These are phyloP conservation scores for Polydrusus cervinus DNA, from an alignment of 2,888 invertebrate genomes.

Conservation along the genomic window DNA sequence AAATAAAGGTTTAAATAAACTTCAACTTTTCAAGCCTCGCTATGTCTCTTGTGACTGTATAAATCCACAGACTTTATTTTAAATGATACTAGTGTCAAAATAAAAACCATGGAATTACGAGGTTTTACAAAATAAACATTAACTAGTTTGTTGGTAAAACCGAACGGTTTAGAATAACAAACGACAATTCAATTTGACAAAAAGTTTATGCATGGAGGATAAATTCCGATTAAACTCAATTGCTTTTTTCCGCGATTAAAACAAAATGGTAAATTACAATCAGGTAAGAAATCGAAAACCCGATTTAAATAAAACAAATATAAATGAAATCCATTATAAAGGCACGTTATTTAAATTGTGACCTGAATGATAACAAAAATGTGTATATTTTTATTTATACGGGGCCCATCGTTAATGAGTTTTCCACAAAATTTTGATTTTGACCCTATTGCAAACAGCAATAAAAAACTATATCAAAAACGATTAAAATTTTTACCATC, in stretches of 20 bases:
- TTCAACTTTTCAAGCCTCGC: too few species aligned
- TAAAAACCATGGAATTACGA: not conserved
- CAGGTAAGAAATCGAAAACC: not conserved
- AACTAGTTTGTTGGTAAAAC: not conserved
- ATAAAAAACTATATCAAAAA: too few species aligned
- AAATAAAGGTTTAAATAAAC: too few species aligned
- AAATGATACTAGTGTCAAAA: not conserved
- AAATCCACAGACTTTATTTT: not conserved
- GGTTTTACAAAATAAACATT: not conserved
- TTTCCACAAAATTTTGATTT: too few species aligned
- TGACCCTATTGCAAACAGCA: too few species aligned
- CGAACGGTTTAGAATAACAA: not conserved
- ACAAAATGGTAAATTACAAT: slow-evolving; percentile 3
- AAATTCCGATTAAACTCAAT: not conserved
- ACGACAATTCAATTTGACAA: slow-evolving; percentile 1
- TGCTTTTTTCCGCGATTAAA: not conserved
- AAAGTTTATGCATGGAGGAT: not conserved
- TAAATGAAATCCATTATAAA: too few species aligned
- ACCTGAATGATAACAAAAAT: too few species aligned
- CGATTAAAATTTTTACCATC: too few species aligned
- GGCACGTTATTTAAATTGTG: too few species aligned
- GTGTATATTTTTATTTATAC: too few species aligned
- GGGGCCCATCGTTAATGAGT: too few species aligned
- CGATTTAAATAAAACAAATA: slow-evolving; percentile 12
- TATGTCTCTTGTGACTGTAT: not conserved